These are phyloP conservation scores for Albula glossodonta DNA, from an alignment of 2,113 vertebrate genomes.

Conservation along the genomic window DNA sequence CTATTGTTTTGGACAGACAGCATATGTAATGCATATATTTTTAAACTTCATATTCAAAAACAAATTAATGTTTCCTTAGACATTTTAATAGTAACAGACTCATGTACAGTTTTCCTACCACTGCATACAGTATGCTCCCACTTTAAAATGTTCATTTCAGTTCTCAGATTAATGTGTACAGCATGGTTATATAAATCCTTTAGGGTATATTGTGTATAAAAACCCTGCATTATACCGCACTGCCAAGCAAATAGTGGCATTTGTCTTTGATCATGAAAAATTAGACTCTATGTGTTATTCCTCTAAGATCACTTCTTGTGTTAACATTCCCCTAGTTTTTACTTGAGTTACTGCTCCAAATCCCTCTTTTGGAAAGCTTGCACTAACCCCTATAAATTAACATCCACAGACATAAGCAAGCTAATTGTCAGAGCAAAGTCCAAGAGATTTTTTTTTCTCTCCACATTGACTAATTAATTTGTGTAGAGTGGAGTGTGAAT, in stretches of 20 bases:
- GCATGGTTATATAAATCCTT: not conserved
- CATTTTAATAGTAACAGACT: not conserved
- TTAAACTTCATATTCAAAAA: not conserved
- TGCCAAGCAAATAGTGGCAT: not conserved
- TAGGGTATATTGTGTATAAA: not conserved
- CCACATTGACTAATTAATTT: conserved; percentile 37
- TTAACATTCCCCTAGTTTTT: conserved; percentile 17
- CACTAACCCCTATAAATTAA: conserved; percentile 29
- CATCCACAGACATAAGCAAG: conserved; percentile 38
- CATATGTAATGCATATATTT: not conserved
- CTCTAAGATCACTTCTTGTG: conserved; percentile 11
- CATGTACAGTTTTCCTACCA: not conserved
- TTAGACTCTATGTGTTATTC: not conserved
- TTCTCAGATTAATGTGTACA: not conserved
- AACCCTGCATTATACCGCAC: not conserved
- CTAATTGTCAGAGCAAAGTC: conserved; percentile 41
- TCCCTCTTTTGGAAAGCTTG: conserved; percentile 20
- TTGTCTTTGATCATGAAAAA: not conserved
- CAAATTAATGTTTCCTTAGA: not conserved
- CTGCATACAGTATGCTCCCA: not conserved
- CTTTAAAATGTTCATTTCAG: not conserved
- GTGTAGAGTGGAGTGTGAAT: conserved; percentile 39
- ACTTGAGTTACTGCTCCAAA: conserved; percentile 9
- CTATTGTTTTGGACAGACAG: not conserved
- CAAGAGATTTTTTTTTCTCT: conserved; percentile 22